A percentile compares a stretch with the other conserved stretches of the same genome.
Conservation (phyloP, 2,797 vertebrate genomes). For the Pipistrellus kuhlii region DNA sequence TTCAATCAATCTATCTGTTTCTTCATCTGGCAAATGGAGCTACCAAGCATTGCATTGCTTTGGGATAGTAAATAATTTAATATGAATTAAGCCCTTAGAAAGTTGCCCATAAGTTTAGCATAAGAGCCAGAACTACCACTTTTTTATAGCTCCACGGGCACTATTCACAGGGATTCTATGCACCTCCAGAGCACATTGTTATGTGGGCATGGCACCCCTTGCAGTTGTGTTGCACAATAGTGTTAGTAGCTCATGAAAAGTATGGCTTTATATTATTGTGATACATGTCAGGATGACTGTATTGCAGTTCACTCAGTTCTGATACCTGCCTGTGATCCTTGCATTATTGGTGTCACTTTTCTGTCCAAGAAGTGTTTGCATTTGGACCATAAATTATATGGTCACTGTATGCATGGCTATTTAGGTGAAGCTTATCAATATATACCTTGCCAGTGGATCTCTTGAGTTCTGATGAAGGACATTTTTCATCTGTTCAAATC, state of each 20-base stretch:
- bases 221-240: not conserved
- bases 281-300: not conserved
- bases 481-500: constrained; percentile 47
- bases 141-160: not conserved
- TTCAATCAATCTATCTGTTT: not conserved
- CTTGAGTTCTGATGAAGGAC: not conserved
- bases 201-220: not conserved
- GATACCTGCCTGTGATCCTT: not conserved
- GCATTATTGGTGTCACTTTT: not conserved
- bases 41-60: not conserved
- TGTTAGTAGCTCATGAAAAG: not conserved
- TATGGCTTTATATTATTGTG: not conserved
- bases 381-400: not conserved
- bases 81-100: not conserved
- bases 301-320: not conserved
- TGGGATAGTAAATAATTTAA: not conserved
- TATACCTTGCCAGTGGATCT: not conserved
- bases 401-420: not conserved
- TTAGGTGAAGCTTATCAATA: not conserved
- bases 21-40: not conserved
- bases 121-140: not conserved
- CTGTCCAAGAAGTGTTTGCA: not conserved
- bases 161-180: not conserved
- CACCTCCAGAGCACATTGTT: too few species aligned
- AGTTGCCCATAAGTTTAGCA: not conserved